phyloP scores from a whole-genome alignment of 2,888 invertebrate species.

The Erebia aethiops region DNA sequence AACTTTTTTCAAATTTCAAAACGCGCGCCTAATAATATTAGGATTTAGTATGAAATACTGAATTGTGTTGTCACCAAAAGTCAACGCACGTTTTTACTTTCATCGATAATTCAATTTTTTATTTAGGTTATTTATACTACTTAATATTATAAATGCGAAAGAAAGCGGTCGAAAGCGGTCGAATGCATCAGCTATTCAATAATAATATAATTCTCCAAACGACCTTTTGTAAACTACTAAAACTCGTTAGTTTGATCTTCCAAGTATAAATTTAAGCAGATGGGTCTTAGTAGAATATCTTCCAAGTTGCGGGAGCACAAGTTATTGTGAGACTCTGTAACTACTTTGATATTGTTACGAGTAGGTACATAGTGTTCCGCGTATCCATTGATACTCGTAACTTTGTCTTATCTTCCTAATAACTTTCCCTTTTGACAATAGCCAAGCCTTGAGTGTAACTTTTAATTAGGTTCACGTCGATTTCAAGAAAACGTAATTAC shows the following conservation, averaged over 20 bases:
- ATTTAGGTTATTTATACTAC: no score
- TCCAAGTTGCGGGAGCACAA: not conserved
- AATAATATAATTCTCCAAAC: not conserved
- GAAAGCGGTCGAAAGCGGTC: not conserved
- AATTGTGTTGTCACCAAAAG: no score
- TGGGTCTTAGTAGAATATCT: not conserved
- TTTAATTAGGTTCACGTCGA: not conserved
- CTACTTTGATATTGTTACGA: constrained; percentile 4
- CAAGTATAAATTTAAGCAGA: not conserved
- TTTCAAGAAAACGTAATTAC: no score
- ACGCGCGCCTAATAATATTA: no score
- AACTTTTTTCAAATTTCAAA: no score
- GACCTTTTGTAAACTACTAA: not conserved
- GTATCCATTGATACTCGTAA: constrained; percentile 7
- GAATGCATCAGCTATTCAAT: not conserved
- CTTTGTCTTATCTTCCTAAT: constrained; percentile 6
- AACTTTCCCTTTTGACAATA: not conserved
- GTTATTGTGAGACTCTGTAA: constrained; percentile 3
- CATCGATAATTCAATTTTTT: no score
- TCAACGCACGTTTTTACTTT: no score
- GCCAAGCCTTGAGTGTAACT: not conserved
- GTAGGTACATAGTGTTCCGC: not conserved
- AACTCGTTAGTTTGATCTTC: not conserved
- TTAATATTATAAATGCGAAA: no score
- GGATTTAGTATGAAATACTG: no score